Evolutionary conservation across 2,888 invertebrate species (phyloP).

Genomic region (Tenthredo notha): DNA sequence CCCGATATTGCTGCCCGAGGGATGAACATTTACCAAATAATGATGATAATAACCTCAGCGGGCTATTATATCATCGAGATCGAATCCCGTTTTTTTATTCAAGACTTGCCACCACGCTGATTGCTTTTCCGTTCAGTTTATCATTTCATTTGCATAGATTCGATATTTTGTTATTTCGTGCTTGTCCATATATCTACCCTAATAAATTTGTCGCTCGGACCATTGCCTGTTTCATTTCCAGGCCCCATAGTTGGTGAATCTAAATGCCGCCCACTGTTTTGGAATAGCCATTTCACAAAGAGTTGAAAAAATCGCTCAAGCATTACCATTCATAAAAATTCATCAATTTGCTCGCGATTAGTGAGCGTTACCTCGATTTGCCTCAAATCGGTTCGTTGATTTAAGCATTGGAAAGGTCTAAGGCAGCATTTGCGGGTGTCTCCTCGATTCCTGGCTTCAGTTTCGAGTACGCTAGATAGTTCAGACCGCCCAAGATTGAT

Average conservation of each 20-base stretch:
- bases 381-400: neutral
- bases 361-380: neutral
- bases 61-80: slow-evolving; percentile 6
- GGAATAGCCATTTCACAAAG: neutral
- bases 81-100: neutral
- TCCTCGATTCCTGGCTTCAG: neutral
- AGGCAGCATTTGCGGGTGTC: neutral
- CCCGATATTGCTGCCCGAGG: slow-evolving; percentile 15
- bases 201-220: neutral
- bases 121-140: neutral
- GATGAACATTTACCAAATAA: slow-evolving; percentile 20
- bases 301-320: neutral
- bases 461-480: slow-evolving; percentile 5
- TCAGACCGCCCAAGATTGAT: slow-evolving; percentile 57
- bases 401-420: neutral
- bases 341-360: neutral
- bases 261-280: neutral
- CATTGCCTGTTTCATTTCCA: neutral
- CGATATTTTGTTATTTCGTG: neutral
- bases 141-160: neutral
- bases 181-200: neutral
- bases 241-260: neutral
- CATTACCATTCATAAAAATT: neutral
- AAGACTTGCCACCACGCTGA: neutral
- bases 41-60: neutral